Percentiles rank a stretch among this genome's conserved stretches.
Conservation (phyloP, 2,888 invertebrate genomes). For the Drosophila prostipennis region DNA sequence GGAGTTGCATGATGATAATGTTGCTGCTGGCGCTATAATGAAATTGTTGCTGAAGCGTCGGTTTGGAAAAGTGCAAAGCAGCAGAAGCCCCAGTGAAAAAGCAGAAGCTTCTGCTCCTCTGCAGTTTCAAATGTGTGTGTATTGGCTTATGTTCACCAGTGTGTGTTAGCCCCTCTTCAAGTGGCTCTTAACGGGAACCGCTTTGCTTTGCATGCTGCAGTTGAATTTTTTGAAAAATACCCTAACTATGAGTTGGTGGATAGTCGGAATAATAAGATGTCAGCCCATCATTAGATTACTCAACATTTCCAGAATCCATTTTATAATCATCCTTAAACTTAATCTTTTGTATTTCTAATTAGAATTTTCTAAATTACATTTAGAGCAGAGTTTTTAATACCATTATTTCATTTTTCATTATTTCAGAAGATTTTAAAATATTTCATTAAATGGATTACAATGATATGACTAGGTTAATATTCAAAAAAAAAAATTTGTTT, state of each 20-base stretch:
- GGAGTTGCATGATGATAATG: slow-evolving; percentile 40
- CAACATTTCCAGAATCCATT: background rate
- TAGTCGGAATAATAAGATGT: background rate
- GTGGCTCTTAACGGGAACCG: slow-evolving; percentile 76
- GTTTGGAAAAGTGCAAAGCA: slow-evolving; percentile 46
- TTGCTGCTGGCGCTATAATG: slow-evolving; percentile 53
- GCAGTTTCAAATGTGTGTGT: slow-evolving; percentile 9
- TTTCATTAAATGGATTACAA: too few species aligned
- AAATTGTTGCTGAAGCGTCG: slow-evolving; percentile 63
- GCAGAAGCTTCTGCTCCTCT: slow-evolving; percentile 39
- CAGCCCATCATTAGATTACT: background rate
- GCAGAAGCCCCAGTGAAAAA: slow-evolving; percentile 31
- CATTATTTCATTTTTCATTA: too few species aligned
- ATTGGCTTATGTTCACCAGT: slow-evolving; percentile 11
- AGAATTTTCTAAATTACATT: too few species aligned
- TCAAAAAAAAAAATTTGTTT: too few species aligned
- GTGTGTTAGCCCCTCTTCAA: slow-evolving; percentile 49
- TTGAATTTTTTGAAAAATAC: slow-evolving; percentile 15
- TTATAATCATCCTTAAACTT: background rate
- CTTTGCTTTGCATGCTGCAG: slow-evolving; percentile 60
- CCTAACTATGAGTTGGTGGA: background rate
- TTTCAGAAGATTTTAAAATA: too few species aligned
- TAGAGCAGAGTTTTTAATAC: too few species aligned
- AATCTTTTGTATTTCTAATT: too few species aligned
- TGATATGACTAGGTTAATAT: too few species aligned